phyloP scores from a whole-genome alignment of 1,140 invertebrate genomes.

The Matsumurasca onukii region DNA sequence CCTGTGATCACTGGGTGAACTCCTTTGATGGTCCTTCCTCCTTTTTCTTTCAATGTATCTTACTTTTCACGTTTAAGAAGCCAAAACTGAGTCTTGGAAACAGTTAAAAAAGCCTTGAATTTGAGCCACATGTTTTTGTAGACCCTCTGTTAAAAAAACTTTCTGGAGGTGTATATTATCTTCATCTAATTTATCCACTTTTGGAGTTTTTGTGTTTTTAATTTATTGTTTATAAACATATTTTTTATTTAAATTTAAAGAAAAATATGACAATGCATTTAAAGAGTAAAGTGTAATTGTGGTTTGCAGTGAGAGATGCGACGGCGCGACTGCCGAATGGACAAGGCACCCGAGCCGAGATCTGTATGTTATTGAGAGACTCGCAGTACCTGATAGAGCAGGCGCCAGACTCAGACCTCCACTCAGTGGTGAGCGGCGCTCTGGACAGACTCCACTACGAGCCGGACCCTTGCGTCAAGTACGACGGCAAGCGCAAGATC shows the following conservation, averaged over 20 bases:
- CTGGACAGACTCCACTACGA: slow-evolving; percentile 87
- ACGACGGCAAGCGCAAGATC: slow-evolving; percentile 83
- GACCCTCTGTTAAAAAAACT: too few species aligned
- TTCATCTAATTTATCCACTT: too few species aligned
- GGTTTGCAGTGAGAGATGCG: slow-evolving; percentile 75
- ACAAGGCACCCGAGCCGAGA: slow-evolving; percentile 88
- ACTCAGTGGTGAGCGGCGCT: slow-evolving; percentile 86
- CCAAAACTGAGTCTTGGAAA: too few species aligned
- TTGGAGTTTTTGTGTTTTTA: too few species aligned
- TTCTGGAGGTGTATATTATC: too few species aligned
- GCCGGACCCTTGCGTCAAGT: slow-evolving; percentile 87
- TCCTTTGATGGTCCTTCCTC: too few species aligned
- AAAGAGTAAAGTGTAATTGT: neutral
- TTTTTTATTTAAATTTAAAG: neutral
- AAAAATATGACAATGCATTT: neutral
- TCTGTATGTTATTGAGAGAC: slow-evolving; percentile 79
- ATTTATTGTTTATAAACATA: too few species aligned
- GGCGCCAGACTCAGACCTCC: slow-evolving; percentile 68
- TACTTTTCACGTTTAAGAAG: too few species aligned
- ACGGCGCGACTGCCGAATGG: slow-evolving; percentile 91
- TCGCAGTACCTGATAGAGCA: slow-evolving; percentile 80
- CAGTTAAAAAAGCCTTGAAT: too few species aligned
- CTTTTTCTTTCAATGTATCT: too few species aligned
- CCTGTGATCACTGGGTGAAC: too few species aligned
- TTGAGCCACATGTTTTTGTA: too few species aligned